Conservation (phyloP, 2,888 invertebrate genomes). For the Thera obeliscata region DNA sequence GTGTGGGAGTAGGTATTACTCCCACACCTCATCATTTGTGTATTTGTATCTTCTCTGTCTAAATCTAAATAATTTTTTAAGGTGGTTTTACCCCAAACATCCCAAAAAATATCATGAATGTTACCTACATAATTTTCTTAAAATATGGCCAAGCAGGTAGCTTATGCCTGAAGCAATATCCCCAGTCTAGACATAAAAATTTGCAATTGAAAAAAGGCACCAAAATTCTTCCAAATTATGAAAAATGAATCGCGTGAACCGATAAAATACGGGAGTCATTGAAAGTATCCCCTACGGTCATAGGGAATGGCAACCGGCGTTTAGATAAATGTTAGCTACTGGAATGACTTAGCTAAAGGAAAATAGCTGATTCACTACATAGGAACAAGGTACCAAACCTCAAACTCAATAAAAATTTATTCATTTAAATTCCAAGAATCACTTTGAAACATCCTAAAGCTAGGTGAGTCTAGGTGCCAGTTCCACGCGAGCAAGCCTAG, state of each 20-base stretch:
- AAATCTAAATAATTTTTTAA: too few relatives aligned
- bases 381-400: too few relatives aligned
- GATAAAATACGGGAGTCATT: slow-evolving; percentile 53
- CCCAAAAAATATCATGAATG: neutral
- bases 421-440: too few relatives aligned
- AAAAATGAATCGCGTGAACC: slow-evolving; percentile 42
- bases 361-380: slow-evolving; percentile 9
- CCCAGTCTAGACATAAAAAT: slow-evolving; percentile 29
- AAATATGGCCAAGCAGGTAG: slow-evolving; percentile 4
- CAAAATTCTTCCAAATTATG: slow-evolving; percentile 22
- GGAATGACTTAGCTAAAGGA: neutral
- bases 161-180: slow-evolving; percentile 22
- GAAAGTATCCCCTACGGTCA: slow-evolving; percentile 65
- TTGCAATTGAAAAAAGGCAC: slow-evolving; percentile 17
- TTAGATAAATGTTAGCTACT: slow-evolving; percentile 58
- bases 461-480: too few relatives aligned
- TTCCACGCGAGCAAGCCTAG: too few relatives aligned
- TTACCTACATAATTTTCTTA: neutral
- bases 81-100: too few relatives aligned
- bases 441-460: too few relatives aligned
- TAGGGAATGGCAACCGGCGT: slow-evolving; percentile 63
- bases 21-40: too few relatives aligned
- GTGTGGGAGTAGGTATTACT: too few relatives aligned
- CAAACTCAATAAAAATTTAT: too few relatives aligned
- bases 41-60: too few relatives aligned